Percentiles rank a stretch among this genome's conserved stretches.
Evolutionary conservation across 2,888 invertebrate species (phyloP).

Genomic region (Ectemnius cavifrons): DNA sequence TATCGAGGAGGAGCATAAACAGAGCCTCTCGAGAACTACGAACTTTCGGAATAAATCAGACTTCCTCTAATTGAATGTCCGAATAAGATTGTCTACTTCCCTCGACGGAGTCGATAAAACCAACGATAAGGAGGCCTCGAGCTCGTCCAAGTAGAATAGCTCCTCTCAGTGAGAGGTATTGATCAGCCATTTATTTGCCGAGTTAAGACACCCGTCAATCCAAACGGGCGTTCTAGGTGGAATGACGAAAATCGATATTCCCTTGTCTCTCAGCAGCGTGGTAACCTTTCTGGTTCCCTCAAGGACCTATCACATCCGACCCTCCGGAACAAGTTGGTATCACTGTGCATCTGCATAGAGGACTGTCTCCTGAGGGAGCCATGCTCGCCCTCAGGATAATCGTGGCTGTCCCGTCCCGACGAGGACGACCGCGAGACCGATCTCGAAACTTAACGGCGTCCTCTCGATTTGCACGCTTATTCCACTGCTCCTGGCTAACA

Average conservation of each 20-base stretch:
- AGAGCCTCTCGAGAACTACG: not conserved
- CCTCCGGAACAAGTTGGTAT: not conserved
- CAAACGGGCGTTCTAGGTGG: not conserved
- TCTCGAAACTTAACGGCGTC: not conserved
- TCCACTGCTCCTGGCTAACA: not conserved
- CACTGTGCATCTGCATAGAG: constrained; percentile 6
- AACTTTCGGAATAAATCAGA: not conserved
- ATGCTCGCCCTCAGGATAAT: not conserved
- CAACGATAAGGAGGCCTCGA: not conserved
- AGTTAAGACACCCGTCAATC: constrained; percentile 15
- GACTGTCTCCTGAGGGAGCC: not conserved
- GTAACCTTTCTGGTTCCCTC: too few species aligned
- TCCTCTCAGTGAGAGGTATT: constrained; percentile 5
- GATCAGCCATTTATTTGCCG: not conserved
- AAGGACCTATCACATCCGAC: too few species aligned
- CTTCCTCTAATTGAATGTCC: not conserved
- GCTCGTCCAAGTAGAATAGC: constrained; percentile 4
- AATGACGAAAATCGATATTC: constrained; percentile 1
- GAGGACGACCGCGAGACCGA: not conserved
- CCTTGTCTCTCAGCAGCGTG: not conserved
- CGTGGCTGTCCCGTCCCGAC: not conserved
- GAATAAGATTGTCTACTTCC: not conserved
- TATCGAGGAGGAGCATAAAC: too few species aligned
- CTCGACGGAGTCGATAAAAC: not conserved
- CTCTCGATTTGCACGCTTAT: constrained; percentile 2